Base-by-base conservation (phyloP, 2,797 vertebrate genomes). In the Nasua narica region DNA sequence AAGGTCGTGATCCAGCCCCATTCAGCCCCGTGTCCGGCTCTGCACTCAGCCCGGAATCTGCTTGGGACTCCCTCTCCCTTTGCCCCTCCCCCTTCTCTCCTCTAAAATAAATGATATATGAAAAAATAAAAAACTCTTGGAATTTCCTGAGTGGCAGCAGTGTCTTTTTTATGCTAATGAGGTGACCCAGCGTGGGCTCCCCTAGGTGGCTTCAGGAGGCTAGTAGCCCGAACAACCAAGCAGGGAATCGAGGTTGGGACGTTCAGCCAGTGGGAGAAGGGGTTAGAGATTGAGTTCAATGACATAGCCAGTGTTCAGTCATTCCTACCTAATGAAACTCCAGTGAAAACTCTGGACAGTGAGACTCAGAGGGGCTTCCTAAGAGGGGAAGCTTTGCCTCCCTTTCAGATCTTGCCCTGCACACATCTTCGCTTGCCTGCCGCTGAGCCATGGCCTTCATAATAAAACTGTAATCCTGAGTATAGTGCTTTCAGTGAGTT, bases 81-180 rank as follows among this genome's bases (percentile, higher is more conserved):
- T 15, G 21, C 5, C 37, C 25, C 37, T 43, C 67, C 62, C 62
- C 32, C 16, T 35, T 18, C 62, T 40, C 25, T 74, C 14, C 40
- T 46, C 25, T 67, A 10, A 46, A 74, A 74, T 16, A 70, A 40
- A 40, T 40, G 25, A 56, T 5, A 23, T 52, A 43, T n/a, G n/a
- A n/a, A n/a, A n/a, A n/a, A n/a, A n/a, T n/a, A n/a, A n/a, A n/a
- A 35, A 19, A 19, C 46, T 81, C 70, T 65, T 52, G 46, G 88
- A 56, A 97, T 87, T 94, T 95, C 86, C 86, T 48, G 77, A 79
- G 50, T 25, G 35, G 37, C 7, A n/a, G 9, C n/a, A 90, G 62
- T 35, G 48, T 76, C 58, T 90, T 90, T 35, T 15, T 81, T 54
- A 16, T 43, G 85, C 52, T 70, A 81, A 90, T 43, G 12, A 83